These are phyloP conservation scores for Epirrita christyi DNA, from an alignment of 2,888 invertebrate species.

Conservation along the genomic window DNA sequence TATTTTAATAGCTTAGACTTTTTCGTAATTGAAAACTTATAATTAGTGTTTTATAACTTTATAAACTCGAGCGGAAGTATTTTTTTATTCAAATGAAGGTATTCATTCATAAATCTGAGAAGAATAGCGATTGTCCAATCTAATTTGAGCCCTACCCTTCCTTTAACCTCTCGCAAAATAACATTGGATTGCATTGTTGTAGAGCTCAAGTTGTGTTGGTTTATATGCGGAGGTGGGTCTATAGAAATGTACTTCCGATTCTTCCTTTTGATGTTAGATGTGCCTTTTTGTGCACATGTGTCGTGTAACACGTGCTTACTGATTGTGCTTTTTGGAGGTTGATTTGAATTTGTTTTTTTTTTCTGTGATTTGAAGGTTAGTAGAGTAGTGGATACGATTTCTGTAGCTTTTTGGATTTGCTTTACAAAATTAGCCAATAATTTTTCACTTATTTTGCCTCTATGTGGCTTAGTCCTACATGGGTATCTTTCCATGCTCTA, in stretches of 20 bases:
- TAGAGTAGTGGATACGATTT: constrained; percentile 17
- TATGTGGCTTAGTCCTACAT: too few relatives aligned
- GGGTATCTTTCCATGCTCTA: too few relatives aligned
- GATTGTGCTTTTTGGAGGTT: constrained; percentile 51
- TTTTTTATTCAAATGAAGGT: constrained; percentile 33
- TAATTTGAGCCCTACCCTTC: neutral
- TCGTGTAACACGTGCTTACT: constrained; percentile 51
- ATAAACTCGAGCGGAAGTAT: constrained; percentile 28
- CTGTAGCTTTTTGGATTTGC: neutral
- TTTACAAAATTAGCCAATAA: too few relatives aligned
- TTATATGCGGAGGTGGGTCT: constrained; percentile 2
- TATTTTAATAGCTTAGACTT: neutral
- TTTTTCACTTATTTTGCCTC: too few relatives aligned
- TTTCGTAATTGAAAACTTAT: constrained; percentile 2
- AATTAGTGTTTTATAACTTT: constrained; percentile 11
- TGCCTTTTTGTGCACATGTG: constrained; percentile 53
- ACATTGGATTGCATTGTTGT: constrained; percentile 1
- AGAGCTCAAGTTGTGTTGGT: constrained; percentile 32
- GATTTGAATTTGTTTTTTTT: constrained; percentile 43
- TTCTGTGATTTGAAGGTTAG: constrained; percentile 15
- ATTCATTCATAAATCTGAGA: constrained; percentile 33
- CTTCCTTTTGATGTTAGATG: constrained; percentile 50
- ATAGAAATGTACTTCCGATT: constrained; percentile 53
- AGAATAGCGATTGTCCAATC: constrained; percentile 24
- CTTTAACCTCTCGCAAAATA: constrained; percentile 1